Evolutionary conservation across 2,797 vertebrate species (phyloP).

Genomic region (Euphonia xanthogaster): DNA sequence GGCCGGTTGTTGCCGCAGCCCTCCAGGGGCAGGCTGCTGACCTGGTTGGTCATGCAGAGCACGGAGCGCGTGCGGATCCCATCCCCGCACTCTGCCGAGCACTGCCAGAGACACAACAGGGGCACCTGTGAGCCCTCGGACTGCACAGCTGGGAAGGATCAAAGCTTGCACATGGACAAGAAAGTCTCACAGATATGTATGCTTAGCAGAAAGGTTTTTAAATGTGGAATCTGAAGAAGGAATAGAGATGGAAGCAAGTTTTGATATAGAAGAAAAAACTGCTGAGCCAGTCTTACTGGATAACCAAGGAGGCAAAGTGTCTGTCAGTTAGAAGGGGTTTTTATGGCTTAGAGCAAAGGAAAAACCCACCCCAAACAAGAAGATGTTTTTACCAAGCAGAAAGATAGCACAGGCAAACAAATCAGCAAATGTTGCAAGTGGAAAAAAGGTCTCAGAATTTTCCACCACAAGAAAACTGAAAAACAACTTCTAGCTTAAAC

Average conservation of each 20-base stretch:
- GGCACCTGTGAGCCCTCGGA: not conserved
- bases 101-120: slow-evolving; percentile 44
- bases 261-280: not conserved
- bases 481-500: no score
- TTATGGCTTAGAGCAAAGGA: not conserved
- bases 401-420: not conserved
- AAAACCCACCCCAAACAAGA: not conserved
- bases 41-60: slow-evolving; percentile 88
- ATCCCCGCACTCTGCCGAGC: slow-evolving; percentile 81
- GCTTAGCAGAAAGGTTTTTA: not conserved
- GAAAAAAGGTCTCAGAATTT: no score
- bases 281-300: not conserved
- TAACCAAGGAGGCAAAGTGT: not conserved
- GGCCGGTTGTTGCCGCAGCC: slow-evolving; percentile 89
- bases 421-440: no score
- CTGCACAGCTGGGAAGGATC: not conserved
- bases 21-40: slow-evolving; percentile 90
- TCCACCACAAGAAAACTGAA: no score
- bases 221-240: not conserved
- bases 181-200: not conserved
- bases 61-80: slow-evolving; percentile 86
- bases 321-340: not conserved
- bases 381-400: not conserved
- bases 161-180: not conserved
- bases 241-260: not conserved